Evolutionary conservation across 2,797 vertebrate species (phyloP).

Genomic region (Sebastes umbrosus): DNA sequence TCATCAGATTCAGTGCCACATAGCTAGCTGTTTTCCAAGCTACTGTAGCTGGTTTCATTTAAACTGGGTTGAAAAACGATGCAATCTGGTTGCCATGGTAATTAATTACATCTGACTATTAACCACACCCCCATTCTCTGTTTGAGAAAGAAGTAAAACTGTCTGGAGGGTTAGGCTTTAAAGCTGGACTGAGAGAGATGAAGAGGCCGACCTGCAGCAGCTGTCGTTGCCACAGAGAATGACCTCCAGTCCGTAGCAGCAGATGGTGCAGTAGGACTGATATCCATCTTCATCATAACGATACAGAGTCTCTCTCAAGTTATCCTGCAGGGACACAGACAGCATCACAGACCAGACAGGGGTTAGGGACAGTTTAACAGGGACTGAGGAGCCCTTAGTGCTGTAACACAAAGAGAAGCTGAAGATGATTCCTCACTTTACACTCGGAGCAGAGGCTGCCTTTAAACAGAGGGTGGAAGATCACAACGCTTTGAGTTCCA

Average conservation of each 20-base stretch:
- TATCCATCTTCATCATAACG: slow-evolving; percentile 84
- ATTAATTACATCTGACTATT: too few species aligned
- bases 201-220: slow-evolving; percentile 77
- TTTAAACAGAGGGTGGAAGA: slow-evolving; percentile 81
- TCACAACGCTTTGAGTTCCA: slow-evolving; percentile 50
- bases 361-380: not conserved
- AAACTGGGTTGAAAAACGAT: too few species aligned
- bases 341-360: not conserved
- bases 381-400: not conserved
- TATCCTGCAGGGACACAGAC: slow-evolving; percentile 61
- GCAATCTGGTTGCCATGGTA: too few species aligned
- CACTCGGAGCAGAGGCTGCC: slow-evolving; percentile 81
- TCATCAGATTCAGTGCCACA: too few species aligned
- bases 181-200: not conserved
- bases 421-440: slow-evolving; percentile 65
- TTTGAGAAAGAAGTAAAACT: too few species aligned
- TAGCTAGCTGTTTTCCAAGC: too few species aligned
- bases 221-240: slow-evolving; percentile 80
- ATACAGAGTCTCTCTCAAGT: slow-evolving; percentile 80
- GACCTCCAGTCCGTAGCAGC: slow-evolving; percentile 83
- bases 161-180: too few species aligned
- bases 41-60: too few species aligned
- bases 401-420: not conserved
- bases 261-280: slow-evolving; percentile 86
- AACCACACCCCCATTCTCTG: too few species aligned